phyloP scores from a whole-genome alignment of 2,797 vertebrate species.

The Betta splendens region DNA sequence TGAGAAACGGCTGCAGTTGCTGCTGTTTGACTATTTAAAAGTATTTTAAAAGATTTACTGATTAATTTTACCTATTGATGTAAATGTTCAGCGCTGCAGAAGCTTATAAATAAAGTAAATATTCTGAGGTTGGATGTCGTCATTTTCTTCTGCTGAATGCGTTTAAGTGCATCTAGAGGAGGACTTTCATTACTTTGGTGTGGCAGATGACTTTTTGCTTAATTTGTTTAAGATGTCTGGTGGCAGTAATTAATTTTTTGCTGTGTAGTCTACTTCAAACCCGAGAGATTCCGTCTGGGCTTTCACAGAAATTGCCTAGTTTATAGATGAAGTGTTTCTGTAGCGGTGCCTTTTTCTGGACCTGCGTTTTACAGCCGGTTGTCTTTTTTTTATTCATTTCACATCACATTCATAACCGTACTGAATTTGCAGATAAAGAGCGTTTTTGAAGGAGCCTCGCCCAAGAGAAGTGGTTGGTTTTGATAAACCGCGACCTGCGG shows the following conservation, averaged over 20 bases:
- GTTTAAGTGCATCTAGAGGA: neutral
- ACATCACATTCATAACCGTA: too few relatives aligned
- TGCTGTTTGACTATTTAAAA: too few relatives aligned
- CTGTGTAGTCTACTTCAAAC: neutral
- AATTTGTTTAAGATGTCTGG: neutral
- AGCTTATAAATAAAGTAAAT: too few relatives aligned
- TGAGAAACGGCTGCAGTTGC: neutral
- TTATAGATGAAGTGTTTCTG: neutral
- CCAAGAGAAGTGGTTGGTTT: conserved; percentile 13
- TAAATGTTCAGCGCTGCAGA: neutral
- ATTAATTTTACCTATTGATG: too few relatives aligned
- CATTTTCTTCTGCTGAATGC: neutral
- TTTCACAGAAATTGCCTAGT: neutral
- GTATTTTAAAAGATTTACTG: too few relatives aligned
- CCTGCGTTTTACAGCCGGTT: neutral
- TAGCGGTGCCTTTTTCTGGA: neutral
- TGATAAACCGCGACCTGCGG: conserved; percentile 4
- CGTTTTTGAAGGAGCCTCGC: neutral
- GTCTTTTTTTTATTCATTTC: neutral
- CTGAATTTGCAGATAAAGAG: too few relatives aligned
- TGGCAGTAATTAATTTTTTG: conserved; percentile 1
- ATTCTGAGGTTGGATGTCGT: neutral
- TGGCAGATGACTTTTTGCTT: neutral
- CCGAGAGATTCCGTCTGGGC: neutral
- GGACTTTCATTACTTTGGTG: neutral